Evolutionary conservation across 2,797 vertebrate species (phyloP).

Genomic region (Liasis olivaceus): DNA sequence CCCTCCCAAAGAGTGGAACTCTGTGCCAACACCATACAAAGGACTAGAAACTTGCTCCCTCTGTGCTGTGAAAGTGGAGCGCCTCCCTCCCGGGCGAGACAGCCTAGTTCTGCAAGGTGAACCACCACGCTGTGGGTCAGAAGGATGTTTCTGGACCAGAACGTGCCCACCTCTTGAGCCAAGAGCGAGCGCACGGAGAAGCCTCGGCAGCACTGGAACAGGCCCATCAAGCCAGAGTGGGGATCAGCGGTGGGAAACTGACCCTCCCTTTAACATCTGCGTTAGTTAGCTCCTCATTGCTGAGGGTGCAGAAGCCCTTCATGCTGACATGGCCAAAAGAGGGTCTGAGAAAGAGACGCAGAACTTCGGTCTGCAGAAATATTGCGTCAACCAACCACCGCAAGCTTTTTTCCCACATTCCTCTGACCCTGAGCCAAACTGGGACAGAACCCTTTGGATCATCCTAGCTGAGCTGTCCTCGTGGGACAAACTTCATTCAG

Average conservation of each 20-base stretch:
- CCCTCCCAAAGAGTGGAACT: background rate
- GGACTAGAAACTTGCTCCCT: background rate
- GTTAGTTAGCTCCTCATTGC: background rate
- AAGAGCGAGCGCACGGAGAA: background rate
- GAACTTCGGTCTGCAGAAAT: background rate
- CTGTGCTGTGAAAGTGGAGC: background rate
- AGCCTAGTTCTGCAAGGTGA: no score
- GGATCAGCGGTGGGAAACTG: background rate
- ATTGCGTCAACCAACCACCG: background rate
- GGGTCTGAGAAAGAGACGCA: background rate
- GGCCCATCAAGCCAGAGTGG: background rate
- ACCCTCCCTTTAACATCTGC: no score
- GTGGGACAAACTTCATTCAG: background rate
- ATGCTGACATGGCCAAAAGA: background rate
- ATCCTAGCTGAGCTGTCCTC: background rate
- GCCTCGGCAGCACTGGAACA: background rate
- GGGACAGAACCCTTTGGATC: background rate
- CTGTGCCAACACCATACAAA: background rate
- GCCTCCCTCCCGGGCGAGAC: background rate
- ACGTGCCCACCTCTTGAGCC: background rate
- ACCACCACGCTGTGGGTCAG: no score
- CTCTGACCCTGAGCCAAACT: background rate
- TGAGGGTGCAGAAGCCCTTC: background rate
- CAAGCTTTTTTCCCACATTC: background rate
- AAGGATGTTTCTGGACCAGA: background rate